Base-by-base conservation (phyloP, 2,113 vertebrate genomes). In the Tachysurus fulvidraco region DNA sequence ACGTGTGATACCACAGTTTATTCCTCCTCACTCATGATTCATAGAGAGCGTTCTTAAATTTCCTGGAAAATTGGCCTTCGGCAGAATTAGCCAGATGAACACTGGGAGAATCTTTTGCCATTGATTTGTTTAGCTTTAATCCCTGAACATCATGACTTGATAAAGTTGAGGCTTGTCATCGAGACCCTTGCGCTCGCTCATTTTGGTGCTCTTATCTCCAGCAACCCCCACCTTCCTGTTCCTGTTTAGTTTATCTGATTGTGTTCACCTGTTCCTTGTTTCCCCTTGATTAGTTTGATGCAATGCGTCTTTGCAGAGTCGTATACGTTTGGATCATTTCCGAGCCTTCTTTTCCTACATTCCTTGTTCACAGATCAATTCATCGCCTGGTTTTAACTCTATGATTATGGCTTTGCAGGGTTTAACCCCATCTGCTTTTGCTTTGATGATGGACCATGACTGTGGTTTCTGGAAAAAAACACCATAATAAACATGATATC, bases 191-290 rank as follows among this genome's bases (percentile, higher is more conserved):
- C 11, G 25, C 10, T 36, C 28, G 25, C 10, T 36, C 28, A 23
- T 55, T 54, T 57, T 21, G 4, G 28, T 17, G 1, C 5, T 81
- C 11, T 30, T 30, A 36, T 79, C 28, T 59, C 6, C 7, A 54
- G n/a, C 25, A 3, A 3, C 7, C 16, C 10, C 19, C 54, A 21
- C 8, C 21, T 23, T 44, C 30, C 55, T 41, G 55, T 41, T 44
- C 25, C 13, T 81, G 55, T 60, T 41, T 44, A 81, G 54, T 25
- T 60, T 60, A 3, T 13, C 78, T 60, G 78, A 81, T 59, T 44
- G 78, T 23, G 55, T 44, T 81, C 78, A 41, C 78, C 55, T 81
- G 78, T 36, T 79, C 52, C n/a, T 57, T 55, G 77, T 60, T 60
- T 44, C 30, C 78, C 30, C 13, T 25, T 60, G 50, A 55, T 54